phyloP scores from a whole-genome alignment of 2,888 invertebrate genomes.

The Dichetophora obliterata region DNA sequence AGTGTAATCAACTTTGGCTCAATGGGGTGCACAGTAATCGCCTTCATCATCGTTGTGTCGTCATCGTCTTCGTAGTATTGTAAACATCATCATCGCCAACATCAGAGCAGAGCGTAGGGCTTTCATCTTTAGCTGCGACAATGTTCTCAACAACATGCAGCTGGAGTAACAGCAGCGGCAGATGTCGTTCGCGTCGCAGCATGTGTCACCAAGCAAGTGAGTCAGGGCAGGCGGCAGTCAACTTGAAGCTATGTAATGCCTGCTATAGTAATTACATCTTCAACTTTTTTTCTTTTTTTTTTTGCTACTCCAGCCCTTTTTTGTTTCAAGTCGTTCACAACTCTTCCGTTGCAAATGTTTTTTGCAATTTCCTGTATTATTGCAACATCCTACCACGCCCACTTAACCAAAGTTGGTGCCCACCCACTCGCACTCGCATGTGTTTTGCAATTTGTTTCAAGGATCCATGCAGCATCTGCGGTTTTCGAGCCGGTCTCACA shows the following conservation, averaged over 20 bases:
- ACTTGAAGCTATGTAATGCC: conserved; percentile 23
- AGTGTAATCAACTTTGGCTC: conserved; percentile 58
- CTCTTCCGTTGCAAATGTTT: conserved; percentile 39
- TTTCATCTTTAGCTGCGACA: conserved; percentile 18
- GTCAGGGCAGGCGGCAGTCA: background rate
- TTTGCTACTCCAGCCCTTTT: conserved; percentile 1
- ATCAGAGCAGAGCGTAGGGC: conserved; percentile 18
- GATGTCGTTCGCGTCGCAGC: background rate
- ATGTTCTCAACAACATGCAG: conserved; percentile 22
- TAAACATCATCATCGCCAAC: conserved; percentile 30
- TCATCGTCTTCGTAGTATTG: conserved; percentile 44
- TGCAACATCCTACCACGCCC: conserved; percentile 24
- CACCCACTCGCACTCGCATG: background rate
- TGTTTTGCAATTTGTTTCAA: conserved; percentile 22
- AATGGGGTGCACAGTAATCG: conserved; percentile 47
- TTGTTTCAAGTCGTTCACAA: conserved; percentile 36
- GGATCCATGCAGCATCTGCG: conserved; percentile 23
- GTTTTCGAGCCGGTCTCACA: conserved; percentile 28
- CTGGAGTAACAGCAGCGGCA: conserved; percentile 1
- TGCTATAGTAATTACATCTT: conserved; percentile 44
- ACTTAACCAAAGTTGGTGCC: background rate
- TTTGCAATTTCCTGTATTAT: conserved; percentile 39
- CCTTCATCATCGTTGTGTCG: conserved; percentile 45
- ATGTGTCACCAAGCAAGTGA: background rate
- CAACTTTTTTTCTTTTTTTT: conserved; percentile 36